A percentile compares a stretch with the other conserved stretches of the same genome.
phyloP scores from a whole-genome alignment of 2,113 vertebrate genomes.

The Phoenicopterus ruber region DNA sequence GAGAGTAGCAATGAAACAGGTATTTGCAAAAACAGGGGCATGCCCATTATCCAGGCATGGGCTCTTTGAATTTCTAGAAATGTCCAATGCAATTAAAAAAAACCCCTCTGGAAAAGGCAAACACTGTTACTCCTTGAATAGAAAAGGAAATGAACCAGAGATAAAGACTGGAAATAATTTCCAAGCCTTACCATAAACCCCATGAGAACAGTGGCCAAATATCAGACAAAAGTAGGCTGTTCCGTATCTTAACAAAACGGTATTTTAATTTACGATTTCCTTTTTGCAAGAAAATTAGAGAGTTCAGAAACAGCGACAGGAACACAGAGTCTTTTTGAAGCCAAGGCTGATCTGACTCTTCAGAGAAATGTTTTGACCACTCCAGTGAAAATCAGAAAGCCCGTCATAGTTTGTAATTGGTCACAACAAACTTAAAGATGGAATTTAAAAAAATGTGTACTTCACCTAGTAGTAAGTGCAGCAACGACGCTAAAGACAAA shows the following conservation, averaged over 20 bases:
- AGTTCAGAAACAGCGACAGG: neutral
- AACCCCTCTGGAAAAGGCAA: neutral
- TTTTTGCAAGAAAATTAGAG: neutral
- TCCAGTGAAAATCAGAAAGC: neutral
- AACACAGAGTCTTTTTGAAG: neutral
- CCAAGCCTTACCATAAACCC: neutral
- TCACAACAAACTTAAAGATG: neutral
- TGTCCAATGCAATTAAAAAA: fast-evolving
- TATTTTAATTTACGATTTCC: neutral
- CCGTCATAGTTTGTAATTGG: neutral
- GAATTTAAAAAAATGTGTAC: neutral
- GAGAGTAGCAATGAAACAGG: neutral
- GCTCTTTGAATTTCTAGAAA: neutral
- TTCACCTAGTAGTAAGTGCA: neutral
- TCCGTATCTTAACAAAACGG: fast-evolving
- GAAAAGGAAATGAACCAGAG: neutral
- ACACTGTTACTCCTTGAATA: neutral
- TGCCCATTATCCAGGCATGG: neutral
- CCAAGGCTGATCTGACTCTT: neutral
- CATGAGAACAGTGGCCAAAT: neutral
- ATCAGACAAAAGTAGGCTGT: neutral
- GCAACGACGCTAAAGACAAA: neutral
- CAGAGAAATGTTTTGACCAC: neutral
- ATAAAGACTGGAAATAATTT: neutral
- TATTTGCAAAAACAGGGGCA: neutral